Evolutionary conservation across 2,797 vertebrate species (phyloP).

Genomic region (Acrocephalus scirpaceus): DNA sequence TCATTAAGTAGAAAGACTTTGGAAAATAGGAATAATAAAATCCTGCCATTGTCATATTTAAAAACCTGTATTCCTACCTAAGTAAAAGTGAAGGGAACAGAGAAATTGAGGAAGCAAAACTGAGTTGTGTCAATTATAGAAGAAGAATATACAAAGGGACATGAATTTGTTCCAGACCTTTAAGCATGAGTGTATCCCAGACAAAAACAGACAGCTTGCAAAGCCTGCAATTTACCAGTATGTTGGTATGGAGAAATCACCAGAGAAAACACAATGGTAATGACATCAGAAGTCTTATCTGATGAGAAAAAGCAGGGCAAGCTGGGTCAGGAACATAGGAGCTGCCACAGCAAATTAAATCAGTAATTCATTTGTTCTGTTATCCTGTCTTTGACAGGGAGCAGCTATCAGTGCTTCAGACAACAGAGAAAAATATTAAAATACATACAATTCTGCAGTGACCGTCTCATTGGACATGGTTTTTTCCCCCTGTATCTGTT

Average conservation of each 20-base stretch:
- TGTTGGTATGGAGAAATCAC: neutral
- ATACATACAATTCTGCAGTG: neutral
- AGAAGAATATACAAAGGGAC: neutral
- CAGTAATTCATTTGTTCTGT: neutral
- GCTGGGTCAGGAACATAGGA: neutral
- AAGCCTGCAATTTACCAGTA: neutral
- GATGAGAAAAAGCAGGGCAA: slow-evolving; percentile 3
- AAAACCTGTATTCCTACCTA: neutral
- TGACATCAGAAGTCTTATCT: slow-evolving; percentile 7
- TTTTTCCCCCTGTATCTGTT: neutral
- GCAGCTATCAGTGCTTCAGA: neutral
- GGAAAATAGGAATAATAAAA: neutral
- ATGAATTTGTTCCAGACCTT: neutral
- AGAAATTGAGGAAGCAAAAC: neutral
- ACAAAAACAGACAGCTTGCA: neutral
- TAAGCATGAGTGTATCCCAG: neutral
- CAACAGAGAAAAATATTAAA: neutral
- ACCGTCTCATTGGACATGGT: neutral
- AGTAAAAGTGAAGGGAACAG: neutral
- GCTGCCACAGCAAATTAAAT: neutral
- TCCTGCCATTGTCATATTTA: neutral
- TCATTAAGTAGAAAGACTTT: neutral
- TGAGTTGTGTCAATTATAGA: neutral
- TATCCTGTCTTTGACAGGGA: neutral
- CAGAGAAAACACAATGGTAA: neutral